Evolutionary conservation across 2,888 invertebrate species (phyloP).

Genomic region (Trachelus troglodyta): DNA sequence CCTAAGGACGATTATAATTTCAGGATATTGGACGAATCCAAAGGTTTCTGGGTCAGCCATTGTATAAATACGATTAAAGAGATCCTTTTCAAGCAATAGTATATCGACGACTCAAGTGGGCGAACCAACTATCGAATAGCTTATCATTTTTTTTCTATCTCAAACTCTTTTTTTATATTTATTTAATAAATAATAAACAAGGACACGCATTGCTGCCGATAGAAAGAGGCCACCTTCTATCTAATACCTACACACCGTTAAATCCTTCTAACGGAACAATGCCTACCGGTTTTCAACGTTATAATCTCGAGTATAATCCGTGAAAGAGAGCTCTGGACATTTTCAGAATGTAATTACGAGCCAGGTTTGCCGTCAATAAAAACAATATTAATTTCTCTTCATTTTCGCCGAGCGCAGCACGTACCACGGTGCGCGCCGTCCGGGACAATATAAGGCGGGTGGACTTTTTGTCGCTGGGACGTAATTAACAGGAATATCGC

Average conservation of each 20-base stretch:
- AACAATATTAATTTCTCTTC: conserved; percentile 36
- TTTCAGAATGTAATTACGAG: conserved; percentile 5
- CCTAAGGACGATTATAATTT: neutral
- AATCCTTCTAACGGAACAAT: neutral
- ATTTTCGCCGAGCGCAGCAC: conserved; percentile 8
- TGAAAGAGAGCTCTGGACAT: conserved; percentile 2
- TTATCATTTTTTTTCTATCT: neutral
- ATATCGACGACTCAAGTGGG: neutral
- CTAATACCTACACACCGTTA: neutral
- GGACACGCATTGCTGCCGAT: neutral
- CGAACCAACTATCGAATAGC: neutral
- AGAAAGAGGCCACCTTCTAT: neutral
- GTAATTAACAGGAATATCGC: conserved; percentile 8
- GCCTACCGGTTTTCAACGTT: neutral
- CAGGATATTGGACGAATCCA: neutral
- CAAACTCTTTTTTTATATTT: neutral
- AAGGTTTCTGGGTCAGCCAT: neutral
- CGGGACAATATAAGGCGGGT: conserved; percentile 1
- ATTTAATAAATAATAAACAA: neutral
- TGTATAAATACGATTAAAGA: neutral
- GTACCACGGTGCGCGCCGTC: neutral
- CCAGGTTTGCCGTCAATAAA: neutral
- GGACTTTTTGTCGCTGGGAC: neutral
- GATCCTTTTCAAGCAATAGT: neutral
- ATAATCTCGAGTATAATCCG: neutral